Evolutionary conservation across 2,113 vertebrate genomes (phyloP).

Genomic region (Oplegnathus fasciatus): DNA sequence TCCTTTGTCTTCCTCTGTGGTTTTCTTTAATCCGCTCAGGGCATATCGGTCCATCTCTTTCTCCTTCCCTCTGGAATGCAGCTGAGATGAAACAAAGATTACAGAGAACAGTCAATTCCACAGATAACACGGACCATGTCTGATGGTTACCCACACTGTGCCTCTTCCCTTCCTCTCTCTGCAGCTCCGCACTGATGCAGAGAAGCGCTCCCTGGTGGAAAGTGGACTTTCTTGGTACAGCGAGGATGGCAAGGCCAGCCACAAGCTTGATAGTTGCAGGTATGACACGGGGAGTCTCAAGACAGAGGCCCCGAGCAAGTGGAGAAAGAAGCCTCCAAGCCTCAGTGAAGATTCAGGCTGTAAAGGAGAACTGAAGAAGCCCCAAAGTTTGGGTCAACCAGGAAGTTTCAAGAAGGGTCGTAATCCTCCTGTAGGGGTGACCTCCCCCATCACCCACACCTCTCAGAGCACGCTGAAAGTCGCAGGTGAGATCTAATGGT

Average conservation of each 20-base stretch:
- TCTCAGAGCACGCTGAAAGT: constrained; percentile 94
- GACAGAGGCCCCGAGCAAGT: constrained; percentile 92
- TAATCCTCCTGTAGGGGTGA: constrained; percentile 93
- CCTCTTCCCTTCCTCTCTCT: constrained; percentile 32
- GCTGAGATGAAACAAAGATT: constrained; percentile 65
- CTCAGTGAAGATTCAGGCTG: constrained; percentile 81
- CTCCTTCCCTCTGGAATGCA: constrained; percentile 62
- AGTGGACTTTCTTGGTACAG: constrained; percentile 97
- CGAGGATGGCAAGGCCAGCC: constrained; percentile 89
- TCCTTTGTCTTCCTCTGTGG: constrained; percentile 34
- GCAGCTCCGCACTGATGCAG: constrained; percentile 96
- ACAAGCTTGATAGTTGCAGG: constrained; percentile 84
- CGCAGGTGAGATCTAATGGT: constrained; percentile 85
- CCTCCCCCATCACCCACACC: constrained; percentile 96
- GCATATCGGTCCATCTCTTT: constrained; percentile 34
- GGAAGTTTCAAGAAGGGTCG: constrained; percentile 91
- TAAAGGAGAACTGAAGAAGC: constrained; percentile 91
- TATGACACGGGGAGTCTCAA: constrained; percentile 97
- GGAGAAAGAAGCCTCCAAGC: constrained; percentile 90
- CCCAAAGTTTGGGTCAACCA: constrained; percentile 89
- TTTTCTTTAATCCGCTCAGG: constrained; percentile 31
- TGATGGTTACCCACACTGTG: constrained; percentile 46
- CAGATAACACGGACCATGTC: constrained; percentile 56
- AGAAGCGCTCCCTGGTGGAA: constrained; percentile 95
- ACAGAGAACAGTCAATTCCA: constrained; percentile 43